Evolutionary conservation across 2,888 invertebrate species (phyloP), one percentile per base, ranked within the genome.

Genomic region (Clostera curtula): DNA sequence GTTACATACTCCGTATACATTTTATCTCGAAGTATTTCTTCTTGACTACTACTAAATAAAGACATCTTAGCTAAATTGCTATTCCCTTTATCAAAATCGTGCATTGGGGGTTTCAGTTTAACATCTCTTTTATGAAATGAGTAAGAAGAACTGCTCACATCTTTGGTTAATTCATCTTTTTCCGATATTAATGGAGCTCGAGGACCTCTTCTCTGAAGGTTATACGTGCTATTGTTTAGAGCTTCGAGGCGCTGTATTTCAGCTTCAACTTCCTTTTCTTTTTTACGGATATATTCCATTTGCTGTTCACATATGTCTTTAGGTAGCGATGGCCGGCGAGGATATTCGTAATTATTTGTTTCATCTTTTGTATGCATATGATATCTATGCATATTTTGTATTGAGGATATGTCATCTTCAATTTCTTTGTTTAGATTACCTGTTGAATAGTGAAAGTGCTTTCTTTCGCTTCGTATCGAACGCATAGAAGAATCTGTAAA

Each of bases 1-100:
- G 86, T 85, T 58, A 93, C 87, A 74, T 93, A 94, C 65, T 94
- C 94, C 47, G 91, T 87, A 70, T 92, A 94, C 93, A 95, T 94
- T 69, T 90, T 89, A 43, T 91, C 90, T 4, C 93, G 87, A 48
- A 92, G 88, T 19, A 88, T 80, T 64, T 93, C 92, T 37, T 88
- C 88, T 62, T 93, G 91, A 24, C 89, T 89, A 5, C 89, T 87
- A 5, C 84, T 85, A 19, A 88, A 76, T 31, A 67, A 45, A 11
- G 67, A 65, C 11, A 74, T 34, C 45, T 69, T 75, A 22, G 53
- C 49, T 37, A 64, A 68, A 25, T 51, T 52, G 32, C 49, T 53
- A 31, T 46, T 24, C 23, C 32, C 40, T 49, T 58, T 56, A 38
- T 51, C 47, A 8, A 4, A 10, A 22, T 44, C 52, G 4, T 45